Conservation (phyloP, 2,113 vertebrate genomes). For the Vicugna pacos region DNA sequence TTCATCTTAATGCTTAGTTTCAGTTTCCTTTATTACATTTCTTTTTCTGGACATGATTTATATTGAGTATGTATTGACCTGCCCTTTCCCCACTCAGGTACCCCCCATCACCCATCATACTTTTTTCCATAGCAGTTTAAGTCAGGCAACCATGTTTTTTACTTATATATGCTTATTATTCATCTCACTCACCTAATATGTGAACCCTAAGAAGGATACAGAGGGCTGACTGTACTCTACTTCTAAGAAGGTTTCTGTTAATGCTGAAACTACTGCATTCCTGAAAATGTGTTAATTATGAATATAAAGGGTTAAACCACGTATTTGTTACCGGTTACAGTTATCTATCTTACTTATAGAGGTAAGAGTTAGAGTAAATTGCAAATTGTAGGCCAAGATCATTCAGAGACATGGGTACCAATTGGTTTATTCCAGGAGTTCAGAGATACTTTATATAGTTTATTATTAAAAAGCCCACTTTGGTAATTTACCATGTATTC, state of each 20-base stretch:
- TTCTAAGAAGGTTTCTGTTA: not conserved
- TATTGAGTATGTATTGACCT: not conserved
- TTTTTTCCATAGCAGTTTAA: not conserved
- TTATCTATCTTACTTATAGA: not conserved
- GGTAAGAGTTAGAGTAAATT: not conserved
- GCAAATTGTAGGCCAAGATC: not conserved
- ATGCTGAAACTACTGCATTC: not conserved
- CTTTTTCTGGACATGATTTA: not conserved
- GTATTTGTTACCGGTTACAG: not conserved
- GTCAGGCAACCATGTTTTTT: not conserved
- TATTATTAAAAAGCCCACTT: not conserved
- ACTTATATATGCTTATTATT: not conserved
- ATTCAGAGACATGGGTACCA: not conserved
- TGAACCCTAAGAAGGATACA: not conserved
- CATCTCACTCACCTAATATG: not conserved
- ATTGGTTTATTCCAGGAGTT: not conserved
- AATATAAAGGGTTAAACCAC: not conserved
- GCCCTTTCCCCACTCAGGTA: not conserved
- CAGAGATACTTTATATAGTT: not conserved
- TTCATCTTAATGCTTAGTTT: not conserved
- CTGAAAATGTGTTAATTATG: not conserved
- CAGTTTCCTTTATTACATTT: not conserved
- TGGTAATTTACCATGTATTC: not conserved
- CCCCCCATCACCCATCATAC: rapidly evolving
- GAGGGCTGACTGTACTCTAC: not conserved